Evolutionary conservation across 1,140 invertebrate species (phyloP), one percentile per base, ranked within the genome.

Genomic region (Coenobita brevimanus): DNA sequence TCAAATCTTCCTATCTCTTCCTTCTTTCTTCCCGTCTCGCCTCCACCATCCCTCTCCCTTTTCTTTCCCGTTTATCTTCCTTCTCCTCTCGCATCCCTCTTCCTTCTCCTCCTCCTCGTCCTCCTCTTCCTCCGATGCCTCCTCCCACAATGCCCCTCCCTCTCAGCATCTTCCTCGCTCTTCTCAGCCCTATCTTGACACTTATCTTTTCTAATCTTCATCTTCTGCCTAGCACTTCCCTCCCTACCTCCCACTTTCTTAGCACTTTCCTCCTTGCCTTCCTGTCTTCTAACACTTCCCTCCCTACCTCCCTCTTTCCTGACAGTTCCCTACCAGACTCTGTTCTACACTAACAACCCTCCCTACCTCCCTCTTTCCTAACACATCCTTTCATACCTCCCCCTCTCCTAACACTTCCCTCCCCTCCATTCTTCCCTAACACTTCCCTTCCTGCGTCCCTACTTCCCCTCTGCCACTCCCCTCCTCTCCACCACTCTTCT

Each of bases 281-380:
- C n/a, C n/a, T n/a, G n/a, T n/a, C n/a, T n/a, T n/a, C n/a, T n/a
- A n/a, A n/a, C n/a, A n/a, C n/a, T n/a, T 57, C 54, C 54, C 54
- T n/a, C n/a, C 54, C n/a, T 57, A n/a, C n/a, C 54, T 57, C 54
- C 54, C 54, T n/a, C n/a, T 57, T 57, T 57, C 54, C 54, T n/a
- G 10, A 13, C 54, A 10, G 13, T 57, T n/a, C n/a, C 54, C n/a
- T 57, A 10, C n/a, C 54, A 10, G 10, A 13, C 54, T 57, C n/a
- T n/a, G 10, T n/a, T n/a, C n/a, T n/a, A 10, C n/a, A 57, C 54
- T n/a, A 10, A 10, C n/a, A 10, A 13, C 54, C n/a, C n/a, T 57
- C n/a, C 10, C n/a, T 57, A 13, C 54, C n/a, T n/a, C 54, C n/a
- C 54, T n/a, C n/a, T 57, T n/a, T n/a, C n/a, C 54, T 57, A 10